Conservation (phyloP, 2,113 vertebrate species). For the Henicopernis longicauda region DNA sequence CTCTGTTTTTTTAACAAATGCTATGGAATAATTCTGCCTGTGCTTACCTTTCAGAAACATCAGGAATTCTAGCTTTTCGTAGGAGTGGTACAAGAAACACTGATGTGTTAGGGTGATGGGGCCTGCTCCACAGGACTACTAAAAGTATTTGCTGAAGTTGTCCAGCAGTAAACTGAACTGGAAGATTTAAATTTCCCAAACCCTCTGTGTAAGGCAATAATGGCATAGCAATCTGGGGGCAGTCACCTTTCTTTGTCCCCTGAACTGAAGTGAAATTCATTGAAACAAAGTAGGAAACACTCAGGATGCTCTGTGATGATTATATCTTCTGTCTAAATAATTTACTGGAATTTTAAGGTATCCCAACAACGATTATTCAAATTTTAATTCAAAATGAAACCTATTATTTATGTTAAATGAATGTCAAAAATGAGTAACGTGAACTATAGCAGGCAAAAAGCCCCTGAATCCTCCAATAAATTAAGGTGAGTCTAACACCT, state of each 20-base stretch:
- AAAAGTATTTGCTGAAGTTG: not conserved
- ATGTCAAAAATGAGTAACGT: not conserved
- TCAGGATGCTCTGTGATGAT: not conserved
- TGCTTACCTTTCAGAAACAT: not conserved
- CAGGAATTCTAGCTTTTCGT: not conserved
- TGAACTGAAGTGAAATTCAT: not conserved
- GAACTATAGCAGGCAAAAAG: not conserved
- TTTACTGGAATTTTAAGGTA: not conserved
- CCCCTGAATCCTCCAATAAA: not conserved
- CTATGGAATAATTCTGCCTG: not conserved
- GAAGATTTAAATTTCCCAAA: not conserved
- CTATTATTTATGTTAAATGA: not conserved
- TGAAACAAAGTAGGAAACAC: not conserved
- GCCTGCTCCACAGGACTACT: not conserved
- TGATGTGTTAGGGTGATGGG: not conserved
- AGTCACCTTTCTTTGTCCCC: not conserved
- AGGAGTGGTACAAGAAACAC: not conserved
- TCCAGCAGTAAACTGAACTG: not conserved
- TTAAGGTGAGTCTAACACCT: not conserved
- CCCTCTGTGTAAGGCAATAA: not conserved
- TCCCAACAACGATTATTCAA: not conserved
- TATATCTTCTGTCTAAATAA: not conserved
- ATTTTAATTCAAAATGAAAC: not conserved
- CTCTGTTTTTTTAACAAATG: not conserved
- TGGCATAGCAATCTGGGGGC: not conserved